These are phyloP conservation scores for Circaetus gallicus DNA, from an alignment of 2,113 vertebrate genomes.

Conservation along the genomic window DNA sequence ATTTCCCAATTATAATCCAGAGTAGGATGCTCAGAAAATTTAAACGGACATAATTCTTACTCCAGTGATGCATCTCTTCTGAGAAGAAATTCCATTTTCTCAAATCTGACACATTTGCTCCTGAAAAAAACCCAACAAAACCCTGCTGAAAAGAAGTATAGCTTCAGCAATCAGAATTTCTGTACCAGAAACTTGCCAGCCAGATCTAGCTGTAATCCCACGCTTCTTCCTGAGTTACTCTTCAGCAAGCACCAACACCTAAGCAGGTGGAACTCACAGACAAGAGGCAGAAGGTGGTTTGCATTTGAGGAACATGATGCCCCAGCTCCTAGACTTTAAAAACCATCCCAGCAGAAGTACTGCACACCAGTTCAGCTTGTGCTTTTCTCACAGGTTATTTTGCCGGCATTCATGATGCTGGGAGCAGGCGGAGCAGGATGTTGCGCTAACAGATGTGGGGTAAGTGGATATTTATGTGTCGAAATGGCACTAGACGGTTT, in stretches of 20 bases:
- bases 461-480: conserved; percentile 44
- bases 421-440: conserved; percentile 61
- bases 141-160: not conserved
- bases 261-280: not conserved
- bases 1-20: not conserved
- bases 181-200: not conserved
- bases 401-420: conserved; percentile 66
- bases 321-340: not conserved
- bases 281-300: not conserved
- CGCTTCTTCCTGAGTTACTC: not conserved
- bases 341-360: not conserved
- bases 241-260: not conserved
- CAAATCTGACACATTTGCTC: not conserved
- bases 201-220: not conserved
- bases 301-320: not conserved
- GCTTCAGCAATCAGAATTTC: not conserved
- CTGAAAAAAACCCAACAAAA: not conserved
- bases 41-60: not conserved
- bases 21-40: not conserved
- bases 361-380: not conserved
- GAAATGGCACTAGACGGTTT: not conserved
- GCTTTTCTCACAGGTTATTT: conserved; percentile 50
- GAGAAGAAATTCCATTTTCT: not conserved
- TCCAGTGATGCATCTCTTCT: not conserved
- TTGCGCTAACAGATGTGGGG: conserved; percentile 68